phyloP scores from a whole-genome alignment of 64 coral and sea anemone genomes.

The Montipora capricornis region DNA sequence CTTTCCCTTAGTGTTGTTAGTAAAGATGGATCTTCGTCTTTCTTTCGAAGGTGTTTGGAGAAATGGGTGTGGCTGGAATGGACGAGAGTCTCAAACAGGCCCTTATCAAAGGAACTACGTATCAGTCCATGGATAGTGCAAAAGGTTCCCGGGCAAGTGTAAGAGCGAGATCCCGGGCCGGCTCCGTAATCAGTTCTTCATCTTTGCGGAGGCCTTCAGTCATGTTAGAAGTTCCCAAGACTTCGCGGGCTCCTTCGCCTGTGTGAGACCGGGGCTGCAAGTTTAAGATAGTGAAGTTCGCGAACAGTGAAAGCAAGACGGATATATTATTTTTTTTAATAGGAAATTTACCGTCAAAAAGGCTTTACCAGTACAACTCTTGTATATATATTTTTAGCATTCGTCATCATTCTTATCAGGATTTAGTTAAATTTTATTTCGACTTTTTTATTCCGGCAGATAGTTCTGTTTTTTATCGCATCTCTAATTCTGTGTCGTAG shows the following conservation, averaged over 20 bases:
- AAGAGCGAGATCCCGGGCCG: conserved; percentile 52
- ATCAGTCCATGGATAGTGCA: conserved; percentile 77
- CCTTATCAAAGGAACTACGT: conserved; percentile 86
- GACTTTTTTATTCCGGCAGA: too few species aligned
- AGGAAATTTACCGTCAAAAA: too few species aligned
- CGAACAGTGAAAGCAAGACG: too few species aligned
- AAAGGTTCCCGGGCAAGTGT: conserved; percentile 71
- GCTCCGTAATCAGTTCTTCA: conserved; percentile 41
- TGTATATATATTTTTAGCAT: too few species aligned
- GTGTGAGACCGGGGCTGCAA: conserved; percentile 31
- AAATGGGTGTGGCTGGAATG: conserved; percentile 89
- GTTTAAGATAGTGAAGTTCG: too few species aligned
- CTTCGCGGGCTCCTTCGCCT: conserved; percentile 73
- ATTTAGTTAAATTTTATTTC: too few species aligned
- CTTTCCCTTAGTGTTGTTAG: too few species aligned
- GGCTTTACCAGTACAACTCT: too few species aligned
- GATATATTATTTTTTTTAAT: too few species aligned
- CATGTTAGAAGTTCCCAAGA: conserved; percentile 81
- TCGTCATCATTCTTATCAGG: too few species aligned
- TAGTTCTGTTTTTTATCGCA: too few species aligned
- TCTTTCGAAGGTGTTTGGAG: conserved; percentile 80
- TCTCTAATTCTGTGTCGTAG: too few species aligned
- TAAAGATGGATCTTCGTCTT: neutral
- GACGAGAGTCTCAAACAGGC: conserved; percentile 94
- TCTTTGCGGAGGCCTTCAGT: conserved; percentile 85